Evolutionary conservation across 2,113 vertebrate genomes (phyloP).

Genomic region (Prunella himalayana): DNA sequence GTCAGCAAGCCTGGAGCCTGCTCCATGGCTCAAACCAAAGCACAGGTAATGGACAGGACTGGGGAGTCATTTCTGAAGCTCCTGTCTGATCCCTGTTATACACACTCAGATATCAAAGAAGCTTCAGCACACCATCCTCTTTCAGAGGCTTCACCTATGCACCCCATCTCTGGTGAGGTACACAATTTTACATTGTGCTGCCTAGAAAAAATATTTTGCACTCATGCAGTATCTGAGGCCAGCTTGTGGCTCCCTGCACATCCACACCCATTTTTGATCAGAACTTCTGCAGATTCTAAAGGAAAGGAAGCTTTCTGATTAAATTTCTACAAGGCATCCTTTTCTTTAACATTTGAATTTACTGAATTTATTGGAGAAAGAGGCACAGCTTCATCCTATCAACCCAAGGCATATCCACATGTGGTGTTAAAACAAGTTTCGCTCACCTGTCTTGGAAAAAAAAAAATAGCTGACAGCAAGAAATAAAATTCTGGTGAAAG

Average conservation of each 20-base stretch:
- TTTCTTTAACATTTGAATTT: not conserved
- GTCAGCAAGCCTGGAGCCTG: not conserved
- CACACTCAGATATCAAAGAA: not conserved
- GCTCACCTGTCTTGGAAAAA: not conserved
- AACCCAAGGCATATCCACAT: not conserved
- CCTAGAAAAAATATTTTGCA: not conserved
- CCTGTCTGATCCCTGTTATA: not conserved
- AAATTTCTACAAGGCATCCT: not conserved
- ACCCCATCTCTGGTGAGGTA: not conserved
- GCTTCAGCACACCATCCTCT: not conserved
- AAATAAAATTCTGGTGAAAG: not conserved
- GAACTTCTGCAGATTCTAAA: not conserved
- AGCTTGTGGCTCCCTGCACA: not conserved
- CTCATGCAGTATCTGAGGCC: not conserved
- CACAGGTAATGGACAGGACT: accelerated
- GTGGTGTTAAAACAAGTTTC: not conserved
- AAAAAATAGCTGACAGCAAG: not conserved
- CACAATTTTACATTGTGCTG: not conserved
- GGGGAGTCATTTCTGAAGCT: accelerated
- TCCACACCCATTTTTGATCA: not conserved
- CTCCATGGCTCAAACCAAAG: accelerated
- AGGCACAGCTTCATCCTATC: not conserved
- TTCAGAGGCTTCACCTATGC: not conserved
- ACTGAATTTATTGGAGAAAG: not conserved
- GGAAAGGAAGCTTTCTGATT: not conserved